Conservation (phyloP, 2,113 vertebrate species). For the Okapia johnstoni region DNA sequence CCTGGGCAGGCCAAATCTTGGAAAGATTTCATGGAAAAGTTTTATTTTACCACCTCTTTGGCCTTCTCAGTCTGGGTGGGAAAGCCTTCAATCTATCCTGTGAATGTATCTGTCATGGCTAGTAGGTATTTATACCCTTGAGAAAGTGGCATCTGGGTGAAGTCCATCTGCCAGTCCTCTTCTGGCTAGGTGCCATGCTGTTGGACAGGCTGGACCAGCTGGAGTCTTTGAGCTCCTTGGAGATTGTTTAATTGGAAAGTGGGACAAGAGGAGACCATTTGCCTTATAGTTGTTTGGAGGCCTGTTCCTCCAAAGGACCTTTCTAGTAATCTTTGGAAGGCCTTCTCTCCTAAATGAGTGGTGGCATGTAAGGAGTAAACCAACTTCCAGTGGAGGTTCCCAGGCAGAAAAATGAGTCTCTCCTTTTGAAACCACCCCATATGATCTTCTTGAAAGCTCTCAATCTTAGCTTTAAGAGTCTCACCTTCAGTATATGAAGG, state of each 20-base stretch:
- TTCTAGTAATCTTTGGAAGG: not conserved
- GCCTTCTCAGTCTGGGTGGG: not conserved
- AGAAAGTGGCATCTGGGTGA: not conserved
- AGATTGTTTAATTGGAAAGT: not conserved
- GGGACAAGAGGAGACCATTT: not conserved
- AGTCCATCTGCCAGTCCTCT: not conserved
- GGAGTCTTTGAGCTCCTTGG: not conserved
- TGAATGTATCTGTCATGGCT: not conserved
- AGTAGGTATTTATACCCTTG: not conserved
- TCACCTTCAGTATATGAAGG: not conserved
- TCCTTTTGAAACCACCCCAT: not conserved
- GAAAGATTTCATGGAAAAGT: not conserved
- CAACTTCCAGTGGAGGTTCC: not conserved
- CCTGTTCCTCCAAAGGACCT: not conserved
- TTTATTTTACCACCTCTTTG: not conserved
- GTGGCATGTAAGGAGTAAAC: not conserved
- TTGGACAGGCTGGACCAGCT: not conserved
- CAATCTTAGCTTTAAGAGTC: not conserved
- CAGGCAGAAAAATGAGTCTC: not conserved
- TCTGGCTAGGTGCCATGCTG: not conserved
- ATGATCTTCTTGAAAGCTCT: not conserved
- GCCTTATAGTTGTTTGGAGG: not conserved
- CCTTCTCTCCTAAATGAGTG: not conserved
- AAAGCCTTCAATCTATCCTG: not conserved
- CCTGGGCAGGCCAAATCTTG: not conserved